phyloP scores from a whole-genome alignment of 2,797 vertebrate species.

The Eulemur coronatus region DNA sequence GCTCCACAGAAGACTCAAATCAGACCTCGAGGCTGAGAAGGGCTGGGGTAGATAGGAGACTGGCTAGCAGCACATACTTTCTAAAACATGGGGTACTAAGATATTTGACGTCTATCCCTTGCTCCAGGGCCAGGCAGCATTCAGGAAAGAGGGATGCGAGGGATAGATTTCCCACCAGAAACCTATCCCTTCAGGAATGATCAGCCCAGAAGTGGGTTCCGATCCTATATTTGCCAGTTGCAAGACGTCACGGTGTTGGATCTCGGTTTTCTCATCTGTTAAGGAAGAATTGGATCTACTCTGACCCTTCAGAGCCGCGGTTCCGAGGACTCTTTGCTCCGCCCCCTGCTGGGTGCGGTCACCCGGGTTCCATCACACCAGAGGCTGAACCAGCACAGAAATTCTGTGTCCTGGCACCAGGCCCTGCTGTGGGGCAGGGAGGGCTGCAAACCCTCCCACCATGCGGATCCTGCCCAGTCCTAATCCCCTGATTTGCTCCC shows the following conservation, averaged over 20 bases:
- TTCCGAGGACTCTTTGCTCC: background rate
- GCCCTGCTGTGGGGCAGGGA: background rate
- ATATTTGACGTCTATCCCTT: background rate
- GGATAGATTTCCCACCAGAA: background rate
- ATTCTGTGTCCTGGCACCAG: background rate
- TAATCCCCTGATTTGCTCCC: constrained; percentile 80
- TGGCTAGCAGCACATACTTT: background rate
- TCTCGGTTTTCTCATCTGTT: background rate
- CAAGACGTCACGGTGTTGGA: background rate
- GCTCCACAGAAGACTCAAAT: background rate
- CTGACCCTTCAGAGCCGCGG: background rate
- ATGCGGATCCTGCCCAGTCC: constrained; percentile 17
- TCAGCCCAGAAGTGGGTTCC: background rate
- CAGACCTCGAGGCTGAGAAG: background rate
- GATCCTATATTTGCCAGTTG: background rate
- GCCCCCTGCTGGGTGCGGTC: background rate
- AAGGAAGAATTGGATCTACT: background rate
- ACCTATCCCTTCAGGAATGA: background rate
- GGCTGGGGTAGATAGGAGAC: background rate
- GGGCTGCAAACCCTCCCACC: background rate
- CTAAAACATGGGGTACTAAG: background rate
- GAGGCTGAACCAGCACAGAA: background rate
- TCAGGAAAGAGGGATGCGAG: background rate
- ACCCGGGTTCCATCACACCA: background rate
- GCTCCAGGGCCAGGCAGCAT: background rate